Base-by-base conservation (phyloP, 2,888 invertebrate genomes). In the Drosophila multiciliata region DNA sequence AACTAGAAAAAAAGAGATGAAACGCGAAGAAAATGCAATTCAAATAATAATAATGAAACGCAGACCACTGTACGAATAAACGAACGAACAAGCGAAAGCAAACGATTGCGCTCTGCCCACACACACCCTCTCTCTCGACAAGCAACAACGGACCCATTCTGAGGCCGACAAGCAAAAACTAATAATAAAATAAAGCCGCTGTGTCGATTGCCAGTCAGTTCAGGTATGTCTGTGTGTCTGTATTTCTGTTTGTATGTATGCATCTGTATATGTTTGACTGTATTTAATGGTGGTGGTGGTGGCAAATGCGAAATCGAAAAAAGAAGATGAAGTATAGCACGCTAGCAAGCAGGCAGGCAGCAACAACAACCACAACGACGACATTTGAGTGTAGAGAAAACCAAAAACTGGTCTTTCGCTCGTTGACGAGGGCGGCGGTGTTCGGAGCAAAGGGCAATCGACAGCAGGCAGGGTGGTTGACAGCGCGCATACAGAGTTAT, bases 311-410 rank as follows among this genome's bases (percentile, higher is more conserved):
- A 83, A 81, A 81, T 65, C 65, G 73, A 82, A 86, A 87, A 87
- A 87, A 87, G 87, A 87, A 87, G 85, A 87, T 89, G 89, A 87
- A 87, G 87, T 87, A 87, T 83, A 87, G 87, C 87, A 82, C 72
- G 68, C 71, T 66, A 69, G 70, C 65, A 67, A 72, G 64, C 60
- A 35, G 70, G 60, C 72, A 69, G 59, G 59, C 55, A 78, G 64
- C 66, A 64, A 59, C 73, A 64, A 63, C 75, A 62, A 74, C 78
- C 73, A 79, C 78, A 63, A 75, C 75, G 53, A 54, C 58, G 74
- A 85, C 77, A 86, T 82, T 83, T 82, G 63, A 84, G 89, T 86
- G 69, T 86, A 86, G 73, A 83, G 78, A 88, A 75, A 75, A 85
- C 86, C 78, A 78, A 78, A 87, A 85, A 85, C 85, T 81, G 88